Evolutionary conservation across 2,888 invertebrate species (phyloP).

Genomic region (Drosophila monieri): DNA sequence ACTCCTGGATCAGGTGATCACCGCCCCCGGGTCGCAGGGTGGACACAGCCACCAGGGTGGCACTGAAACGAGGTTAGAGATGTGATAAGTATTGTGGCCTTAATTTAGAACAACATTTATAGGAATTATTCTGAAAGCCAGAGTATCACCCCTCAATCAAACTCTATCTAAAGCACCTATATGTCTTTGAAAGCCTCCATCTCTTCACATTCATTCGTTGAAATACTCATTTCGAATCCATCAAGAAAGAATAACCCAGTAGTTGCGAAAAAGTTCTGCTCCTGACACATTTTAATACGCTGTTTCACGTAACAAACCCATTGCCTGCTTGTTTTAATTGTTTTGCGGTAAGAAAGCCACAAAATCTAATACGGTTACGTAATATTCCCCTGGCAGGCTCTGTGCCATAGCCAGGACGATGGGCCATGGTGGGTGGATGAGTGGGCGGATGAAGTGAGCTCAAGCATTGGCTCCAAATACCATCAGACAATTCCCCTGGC

Average conservation of each 20-base stretch:
- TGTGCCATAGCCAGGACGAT: slow-evolving; percentile 4
- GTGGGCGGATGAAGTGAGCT: neutral
- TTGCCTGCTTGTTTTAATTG: slow-evolving; percentile 78
- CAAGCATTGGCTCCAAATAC: slow-evolving; percentile 44
- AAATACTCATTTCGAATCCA: neutral
- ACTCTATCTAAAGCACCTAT: neutral
- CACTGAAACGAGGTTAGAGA: slow-evolving; percentile 57
- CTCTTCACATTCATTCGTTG: neutral
- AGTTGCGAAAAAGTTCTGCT: slow-evolving; percentile 19
- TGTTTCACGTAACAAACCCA: slow-evolving; percentile 63
- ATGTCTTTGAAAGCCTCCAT: neutral
- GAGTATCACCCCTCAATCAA: neutral
- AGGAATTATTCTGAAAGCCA: neutral
- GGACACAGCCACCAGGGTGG: slow-evolving; percentile 89
- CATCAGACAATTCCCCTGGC: slow-evolving; percentile 21
- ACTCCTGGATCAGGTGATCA: slow-evolving; percentile 87
- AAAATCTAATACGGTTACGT: slow-evolving; percentile 76
- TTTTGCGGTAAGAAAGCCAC: slow-evolving; percentile 75
- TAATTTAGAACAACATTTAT: too few relatives aligned
- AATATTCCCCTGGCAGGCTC: slow-evolving; percentile 62
- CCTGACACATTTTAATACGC: slow-evolving; percentile 60
- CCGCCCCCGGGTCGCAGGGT: slow-evolving; percentile 87
- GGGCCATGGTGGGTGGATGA: neutral
- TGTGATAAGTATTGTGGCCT: too few relatives aligned
- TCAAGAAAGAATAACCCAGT: neutral